Evolutionary conservation across 2,888 invertebrate species (phyloP).

Genomic region (Anagyrus pseudococci): DNA sequence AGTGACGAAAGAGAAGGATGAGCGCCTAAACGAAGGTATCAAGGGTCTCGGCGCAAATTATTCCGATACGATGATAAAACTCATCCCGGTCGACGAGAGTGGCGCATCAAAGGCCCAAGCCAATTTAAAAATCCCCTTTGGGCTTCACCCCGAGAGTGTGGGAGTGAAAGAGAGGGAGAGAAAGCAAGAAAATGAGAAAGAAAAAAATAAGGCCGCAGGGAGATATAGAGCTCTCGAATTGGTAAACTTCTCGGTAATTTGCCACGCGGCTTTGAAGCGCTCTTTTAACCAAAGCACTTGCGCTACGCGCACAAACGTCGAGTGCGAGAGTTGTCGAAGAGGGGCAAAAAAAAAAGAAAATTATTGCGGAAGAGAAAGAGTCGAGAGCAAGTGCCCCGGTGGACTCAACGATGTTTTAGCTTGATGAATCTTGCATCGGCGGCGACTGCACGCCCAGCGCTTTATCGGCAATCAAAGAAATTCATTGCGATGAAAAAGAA

Average conservation of each 20-base stretch:
- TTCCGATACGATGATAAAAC: constrained; percentile 59
- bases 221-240: constrained; percentile 51
- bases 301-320: no score
- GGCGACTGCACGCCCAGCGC: no score
- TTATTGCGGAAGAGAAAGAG: no score
- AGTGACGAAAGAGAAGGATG: no score
- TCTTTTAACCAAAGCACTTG: constrained; percentile 45
- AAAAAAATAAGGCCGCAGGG: neutral
- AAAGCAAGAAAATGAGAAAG: constrained; percentile 30
- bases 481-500: no score
- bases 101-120: constrained; percentile 60
- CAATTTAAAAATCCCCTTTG: constrained; percentile 61
- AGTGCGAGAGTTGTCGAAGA: no score
- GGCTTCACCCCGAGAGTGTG: constrained; percentile 57
- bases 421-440: no score
- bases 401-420: no score
- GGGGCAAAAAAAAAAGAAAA: no score
- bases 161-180: constrained; percentile 38
- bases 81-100: constrained; percentile 55
- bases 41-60: constrained; percentile 52
- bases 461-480: no score
- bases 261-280: constrained; percentile 53
- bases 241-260: constrained; percentile 59
- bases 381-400: no score
- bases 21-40: no score